A percentile compares a stretch with the other conserved stretches of the same genome.
These are phyloP conservation scores for Hyalella azteca DNA, from an alignment of 2,888 invertebrate genomes.

Conservation along the genomic window DNA sequence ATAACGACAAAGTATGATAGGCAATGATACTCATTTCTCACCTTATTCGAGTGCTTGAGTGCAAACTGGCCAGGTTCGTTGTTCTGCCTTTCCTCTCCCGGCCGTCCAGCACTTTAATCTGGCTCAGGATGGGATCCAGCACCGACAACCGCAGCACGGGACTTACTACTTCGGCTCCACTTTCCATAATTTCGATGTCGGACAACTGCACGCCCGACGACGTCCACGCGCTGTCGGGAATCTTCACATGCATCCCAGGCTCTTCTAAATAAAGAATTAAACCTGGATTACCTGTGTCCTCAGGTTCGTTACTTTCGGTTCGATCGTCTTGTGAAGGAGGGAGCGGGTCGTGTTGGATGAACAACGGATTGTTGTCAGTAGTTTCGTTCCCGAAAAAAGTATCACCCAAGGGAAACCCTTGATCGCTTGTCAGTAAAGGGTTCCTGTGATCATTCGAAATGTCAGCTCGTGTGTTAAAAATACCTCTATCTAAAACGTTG, in stretches of 20 bases:
- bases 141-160: not conserved
- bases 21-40: not conserved
- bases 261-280: not conserved
- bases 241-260: not conserved
- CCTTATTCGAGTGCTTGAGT: not conserved
- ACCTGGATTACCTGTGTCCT: no score
- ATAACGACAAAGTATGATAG: no score
- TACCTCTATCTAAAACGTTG: no score
- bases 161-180: not conserved
- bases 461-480: no score
- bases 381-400: no score
- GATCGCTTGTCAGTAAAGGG: no score
- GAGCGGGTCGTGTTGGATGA: no score
- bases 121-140: not conserved
- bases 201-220: not conserved
- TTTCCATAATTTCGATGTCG: not conserved
- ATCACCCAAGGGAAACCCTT: no score
- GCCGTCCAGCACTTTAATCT: not conserved
- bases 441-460: no score
- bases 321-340: no score
- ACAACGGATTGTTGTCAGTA: no score
- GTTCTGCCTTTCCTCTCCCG: not conserved
- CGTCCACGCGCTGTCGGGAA: not conserved
- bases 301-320: no score
- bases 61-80: not conserved